These are phyloP conservation scores for Rhyzopertha dominica DNA, from an alignment of 1,140 invertebrate genomes.

Conservation along the genomic window DNA sequence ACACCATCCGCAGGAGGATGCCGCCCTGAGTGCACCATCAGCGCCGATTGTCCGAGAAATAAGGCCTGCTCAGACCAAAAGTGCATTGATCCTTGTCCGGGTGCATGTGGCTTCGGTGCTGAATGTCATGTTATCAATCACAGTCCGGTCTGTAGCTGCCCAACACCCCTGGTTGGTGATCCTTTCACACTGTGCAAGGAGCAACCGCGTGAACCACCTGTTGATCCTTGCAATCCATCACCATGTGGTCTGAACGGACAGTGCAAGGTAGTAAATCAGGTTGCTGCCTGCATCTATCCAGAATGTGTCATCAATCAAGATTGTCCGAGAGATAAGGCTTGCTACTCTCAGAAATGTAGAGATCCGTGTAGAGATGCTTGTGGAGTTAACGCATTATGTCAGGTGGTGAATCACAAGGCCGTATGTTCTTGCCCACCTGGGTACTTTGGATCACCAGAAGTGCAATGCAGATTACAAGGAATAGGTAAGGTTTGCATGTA, in stretches of 20 bases:
- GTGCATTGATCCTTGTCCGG: conserved; percentile 69
- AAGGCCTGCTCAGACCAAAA: conserved; percentile 67
- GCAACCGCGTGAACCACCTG: conserved; percentile 44
- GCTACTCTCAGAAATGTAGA: conserved; percentile 72
- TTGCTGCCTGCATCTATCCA: conserved; percentile 72
- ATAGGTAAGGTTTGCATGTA: too few species aligned
- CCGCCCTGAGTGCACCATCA: conserved; percentile 69
- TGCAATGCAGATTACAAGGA: conserved; percentile 59
- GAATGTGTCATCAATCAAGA: conserved; percentile 82
- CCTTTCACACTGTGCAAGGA: conserved; percentile 66
- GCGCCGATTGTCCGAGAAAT: conserved; percentile 67
- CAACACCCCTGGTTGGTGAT: conserved; percentile 64
- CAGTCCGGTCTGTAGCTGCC: conserved; percentile 74
- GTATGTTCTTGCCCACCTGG: conserved; percentile 74
- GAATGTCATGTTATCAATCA: conserved; percentile 70
- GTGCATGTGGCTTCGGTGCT: conserved; percentile 64
- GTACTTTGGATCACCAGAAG: conserved; percentile 73
- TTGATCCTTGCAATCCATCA: conserved; percentile 73
- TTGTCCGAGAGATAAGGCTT: conserved; percentile 74
- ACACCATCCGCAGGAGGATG: conserved; percentile 54
- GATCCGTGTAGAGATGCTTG: conserved; percentile 78
- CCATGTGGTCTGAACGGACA: conserved; percentile 76
- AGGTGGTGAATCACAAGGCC: conserved; percentile 73
- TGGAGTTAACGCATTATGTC: conserved; percentile 80
- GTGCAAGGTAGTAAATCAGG: conserved; percentile 64